Conservation (phyloP, 2,888 invertebrate genomes). For the Synanthedon formicaeformis region DNA sequence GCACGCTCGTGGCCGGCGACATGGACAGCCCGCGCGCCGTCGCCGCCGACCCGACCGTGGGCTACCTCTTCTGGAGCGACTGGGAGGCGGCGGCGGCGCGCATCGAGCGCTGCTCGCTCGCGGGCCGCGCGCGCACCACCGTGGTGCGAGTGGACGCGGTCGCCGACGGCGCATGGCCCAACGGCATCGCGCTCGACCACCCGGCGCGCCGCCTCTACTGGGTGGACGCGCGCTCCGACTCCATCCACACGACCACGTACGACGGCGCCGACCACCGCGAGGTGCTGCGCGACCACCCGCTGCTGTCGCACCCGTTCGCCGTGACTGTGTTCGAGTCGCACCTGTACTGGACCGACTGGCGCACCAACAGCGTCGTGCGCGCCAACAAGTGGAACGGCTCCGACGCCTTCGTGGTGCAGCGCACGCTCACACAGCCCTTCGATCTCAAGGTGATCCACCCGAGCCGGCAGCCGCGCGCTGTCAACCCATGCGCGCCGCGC, state of each 20-base stretch:
- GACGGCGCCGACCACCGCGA: conserved; percentile 79
- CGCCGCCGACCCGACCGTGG: conserved; percentile 84
- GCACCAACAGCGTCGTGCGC: conserved; percentile 85
- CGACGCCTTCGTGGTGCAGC: conserved; percentile 81
- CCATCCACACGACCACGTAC: conserved; percentile 86
- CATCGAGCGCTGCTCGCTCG: conserved; percentile 85
- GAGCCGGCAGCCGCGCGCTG: conserved; percentile 43
- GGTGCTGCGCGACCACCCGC: conserved; percentile 79
- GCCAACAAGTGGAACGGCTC: conserved; percentile 91
- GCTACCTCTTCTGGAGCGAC: conserved; percentile 86
- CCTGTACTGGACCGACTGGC: conserved; percentile 96
- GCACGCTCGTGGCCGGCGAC: conserved; percentile 82
- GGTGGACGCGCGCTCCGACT: conserved; percentile 88
- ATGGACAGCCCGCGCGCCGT: conserved; percentile 89
- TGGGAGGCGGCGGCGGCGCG: conserved; percentile 84
- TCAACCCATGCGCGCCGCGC: conserved; percentile 76
- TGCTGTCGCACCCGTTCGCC: conserved; percentile 89
- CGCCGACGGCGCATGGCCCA: conserved; percentile 83
- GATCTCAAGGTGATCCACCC: conserved; percentile 81
- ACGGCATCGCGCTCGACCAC: conserved; percentile 85
- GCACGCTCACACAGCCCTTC: conserved; percentile 89
- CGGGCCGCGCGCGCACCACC: conserved; percentile 74
- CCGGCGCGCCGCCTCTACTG: conserved; percentile 81
- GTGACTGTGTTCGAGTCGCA: conserved; percentile 87
- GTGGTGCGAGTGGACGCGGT: conserved; percentile 71